phyloP scores from a whole-genome alignment of 2,888 invertebrate genomes.

The Minunthozetes semirufus region DNA sequence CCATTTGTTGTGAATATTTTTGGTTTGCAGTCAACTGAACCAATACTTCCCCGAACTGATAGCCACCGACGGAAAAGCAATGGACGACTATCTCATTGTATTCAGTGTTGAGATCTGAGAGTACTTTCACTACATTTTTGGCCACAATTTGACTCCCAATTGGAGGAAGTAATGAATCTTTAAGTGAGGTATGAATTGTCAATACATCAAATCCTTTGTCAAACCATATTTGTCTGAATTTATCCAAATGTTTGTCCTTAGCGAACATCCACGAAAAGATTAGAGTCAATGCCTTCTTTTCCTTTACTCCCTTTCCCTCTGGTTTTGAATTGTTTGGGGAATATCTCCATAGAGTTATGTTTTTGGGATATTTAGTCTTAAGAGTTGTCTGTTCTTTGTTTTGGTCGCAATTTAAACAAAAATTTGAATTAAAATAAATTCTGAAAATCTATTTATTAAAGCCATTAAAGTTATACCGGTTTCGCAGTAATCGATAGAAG shows the following conservation, averaged over 20 bases:
- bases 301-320: too few relatives aligned
- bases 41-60: constrained; percentile 76
- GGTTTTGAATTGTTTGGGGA: too few relatives aligned
- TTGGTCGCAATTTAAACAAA: too few relatives aligned
- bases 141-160: constrained; percentile 73
- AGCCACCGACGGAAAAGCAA: constrained; percentile 84
- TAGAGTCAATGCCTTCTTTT: too few relatives aligned
- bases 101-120: constrained; percentile 55
- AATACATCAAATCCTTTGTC: constrained; percentile 79
- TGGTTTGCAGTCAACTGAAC: background rate
- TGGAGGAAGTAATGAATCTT: constrained; percentile 78
- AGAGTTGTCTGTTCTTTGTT: too few relatives aligned
- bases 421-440: too few relatives aligned
- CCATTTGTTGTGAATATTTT: background rate
- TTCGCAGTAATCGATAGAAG: too few relatives aligned
- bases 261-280: constrained; percentile 79
- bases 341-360: too few relatives aligned
- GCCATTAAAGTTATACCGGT: too few relatives aligned
- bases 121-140: constrained; percentile 63
- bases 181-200: constrained; percentile 67
- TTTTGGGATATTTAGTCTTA: too few relatives aligned
- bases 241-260: constrained; percentile 71
- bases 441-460: too few relatives aligned
- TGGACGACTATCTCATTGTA: constrained; percentile 68
- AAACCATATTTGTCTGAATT: constrained; percentile 72